Percentiles rank a stretch among this genome's conserved stretches.
phyloP scores from a whole-genome alignment of 2,113 vertebrate species.

The Vulpes vulpes region DNA sequence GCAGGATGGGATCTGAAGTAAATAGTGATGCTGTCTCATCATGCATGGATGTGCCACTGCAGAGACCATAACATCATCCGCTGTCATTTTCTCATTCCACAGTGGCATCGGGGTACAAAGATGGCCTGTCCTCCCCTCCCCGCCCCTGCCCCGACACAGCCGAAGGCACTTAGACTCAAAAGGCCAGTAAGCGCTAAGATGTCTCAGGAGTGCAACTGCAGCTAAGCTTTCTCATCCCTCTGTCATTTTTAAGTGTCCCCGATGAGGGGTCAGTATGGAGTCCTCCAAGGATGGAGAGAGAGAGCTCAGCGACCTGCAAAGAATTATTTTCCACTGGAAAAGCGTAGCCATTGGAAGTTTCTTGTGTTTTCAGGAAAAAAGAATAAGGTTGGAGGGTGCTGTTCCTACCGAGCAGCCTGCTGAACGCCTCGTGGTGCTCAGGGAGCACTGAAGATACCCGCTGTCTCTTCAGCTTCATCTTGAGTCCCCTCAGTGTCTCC shows the following conservation, averaged over 20 bases:
- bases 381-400: background rate
- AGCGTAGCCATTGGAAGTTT: background rate
- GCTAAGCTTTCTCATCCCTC: background rate
- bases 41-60: rapidly evolving
- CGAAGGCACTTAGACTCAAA: background rate
- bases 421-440: slow-evolving; percentile 53
- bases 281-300: background rate
- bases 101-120: background rate
- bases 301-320: too few species aligned
- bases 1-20: too few species aligned
- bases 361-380: background rate
- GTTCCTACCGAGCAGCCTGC: slow-evolving; percentile 54
- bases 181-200: background rate
- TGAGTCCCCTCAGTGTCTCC: background rate
- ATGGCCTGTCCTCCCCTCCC: too few species aligned
- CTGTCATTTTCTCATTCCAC: background rate
- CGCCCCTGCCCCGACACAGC: too few species aligned
- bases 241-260: background rate
- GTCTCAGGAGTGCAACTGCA: background rate
- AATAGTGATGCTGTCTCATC: too few species aligned
- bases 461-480: background rate
- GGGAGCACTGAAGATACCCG: background rate
- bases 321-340: background rate
- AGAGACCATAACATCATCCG: rapidly evolving
- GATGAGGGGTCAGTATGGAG: rapidly evolving